These are phyloP conservation scores for Cheilosia urbana DNA, from an alignment of 2,888 invertebrate genomes.

Conservation along the genomic window DNA sequence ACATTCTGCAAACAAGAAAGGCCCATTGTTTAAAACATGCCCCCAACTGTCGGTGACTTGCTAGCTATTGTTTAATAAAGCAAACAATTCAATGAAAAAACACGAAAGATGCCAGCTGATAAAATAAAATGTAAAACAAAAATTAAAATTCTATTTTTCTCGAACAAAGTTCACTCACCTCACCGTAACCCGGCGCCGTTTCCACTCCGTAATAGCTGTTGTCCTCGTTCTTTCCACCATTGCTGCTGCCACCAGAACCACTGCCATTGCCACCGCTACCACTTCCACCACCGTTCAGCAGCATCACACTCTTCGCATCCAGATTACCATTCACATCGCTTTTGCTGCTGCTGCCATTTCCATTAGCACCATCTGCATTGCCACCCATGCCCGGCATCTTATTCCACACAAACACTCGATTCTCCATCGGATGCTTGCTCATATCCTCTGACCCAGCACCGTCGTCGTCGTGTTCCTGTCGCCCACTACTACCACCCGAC, in stretches of 20 bases:
- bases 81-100: no score
- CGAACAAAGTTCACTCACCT: slow-evolving; percentile 79
- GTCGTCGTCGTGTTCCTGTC: slow-evolving; percentile 82
- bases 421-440: slow-evolving; percentile 89
- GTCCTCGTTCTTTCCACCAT: slow-evolving; percentile 80
- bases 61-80: no score
- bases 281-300: slow-evolving; percentile 46
- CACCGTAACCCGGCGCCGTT: slow-evolving; percentile 85
- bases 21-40: no score
- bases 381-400: slow-evolving; percentile 85
- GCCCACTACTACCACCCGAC: slow-evolving; percentile 83
- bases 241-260: slow-evolving; percentile 54
- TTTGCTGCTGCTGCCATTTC: slow-evolving; percentile 49
- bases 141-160: slow-evolving; percentile 17
- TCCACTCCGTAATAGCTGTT: slow-evolving; percentile 84
- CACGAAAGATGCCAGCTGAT: no score
- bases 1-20: no score
- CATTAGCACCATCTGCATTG: slow-evolving; percentile 74
- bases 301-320: slow-evolving; percentile 64
- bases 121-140: background rate
- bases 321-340: slow-evolving; percentile 73
- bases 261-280: slow-evolving; percentile 51
- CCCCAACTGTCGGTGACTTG: no score
- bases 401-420: slow-evolving; percentile 93
- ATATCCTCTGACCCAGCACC: slow-evolving; percentile 80